Evolutionary conservation across 2,113 vertebrate species (phyloP).

Genomic region (Sprattus sprattus): DNA sequence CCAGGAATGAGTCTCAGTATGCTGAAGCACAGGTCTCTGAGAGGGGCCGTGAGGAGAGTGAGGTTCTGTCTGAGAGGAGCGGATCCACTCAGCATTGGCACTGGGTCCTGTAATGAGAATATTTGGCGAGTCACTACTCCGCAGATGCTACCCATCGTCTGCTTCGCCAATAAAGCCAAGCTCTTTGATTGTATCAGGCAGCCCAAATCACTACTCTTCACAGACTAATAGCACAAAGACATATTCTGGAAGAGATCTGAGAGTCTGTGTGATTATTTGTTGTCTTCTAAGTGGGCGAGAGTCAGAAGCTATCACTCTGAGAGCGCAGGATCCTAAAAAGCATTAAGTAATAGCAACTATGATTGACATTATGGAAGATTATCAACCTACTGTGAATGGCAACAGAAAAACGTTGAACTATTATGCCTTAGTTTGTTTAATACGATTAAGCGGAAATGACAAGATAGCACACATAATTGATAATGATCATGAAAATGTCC

Average conservation of each 20-base stretch:
- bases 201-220: background rate
- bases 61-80: background rate
- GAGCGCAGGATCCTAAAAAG: background rate
- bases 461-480: no score
- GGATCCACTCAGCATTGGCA: background rate
- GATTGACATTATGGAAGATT: background rate
- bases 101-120: slow-evolving; percentile 23
- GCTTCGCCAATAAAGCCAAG: background rate
- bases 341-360: background rate
- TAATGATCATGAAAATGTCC: no score
- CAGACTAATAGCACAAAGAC: background rate
- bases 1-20: background rate
- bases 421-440: background rate
- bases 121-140: slow-evolving; percentile 15
- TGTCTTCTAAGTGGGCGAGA: background rate
- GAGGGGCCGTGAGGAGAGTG: background rate
- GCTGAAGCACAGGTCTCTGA: background rate
- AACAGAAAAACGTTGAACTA: background rate
- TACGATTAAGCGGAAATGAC: background rate
- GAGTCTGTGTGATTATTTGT: background rate
- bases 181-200: background rate
- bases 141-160: slow-evolving; percentile 9
- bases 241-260: background rate
- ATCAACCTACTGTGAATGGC: background rate
- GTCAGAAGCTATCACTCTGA: background rate